Conservation (phyloP, 2,888 invertebrate genomes). For the Octonoba sinensis region DNA sequence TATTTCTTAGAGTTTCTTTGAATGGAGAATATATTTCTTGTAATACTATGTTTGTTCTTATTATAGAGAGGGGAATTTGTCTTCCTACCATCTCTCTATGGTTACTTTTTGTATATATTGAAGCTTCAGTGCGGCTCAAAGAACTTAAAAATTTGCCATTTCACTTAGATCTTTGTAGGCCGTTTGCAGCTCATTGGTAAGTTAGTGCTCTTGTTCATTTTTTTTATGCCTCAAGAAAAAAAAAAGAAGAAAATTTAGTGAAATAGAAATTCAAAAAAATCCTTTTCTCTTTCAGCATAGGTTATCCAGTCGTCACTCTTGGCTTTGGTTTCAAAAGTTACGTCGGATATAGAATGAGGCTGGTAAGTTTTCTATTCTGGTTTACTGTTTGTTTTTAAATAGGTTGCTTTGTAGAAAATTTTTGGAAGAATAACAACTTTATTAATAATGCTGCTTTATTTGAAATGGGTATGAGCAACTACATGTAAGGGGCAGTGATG, state of each 20-base stretch:
- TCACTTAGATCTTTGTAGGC: conserved; percentile 90
- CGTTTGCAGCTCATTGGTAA: conserved; percentile 96
- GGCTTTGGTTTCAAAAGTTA: conserved; percentile 96
- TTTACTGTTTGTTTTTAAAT: neutral
- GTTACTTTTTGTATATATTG: conserved; percentile 93
- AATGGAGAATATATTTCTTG: no score
- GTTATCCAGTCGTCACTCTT: conserved; percentile 94
- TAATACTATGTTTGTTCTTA: conserved; percentile 13
- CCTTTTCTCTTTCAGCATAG: conserved; percentile 77
- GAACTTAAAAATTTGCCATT: conserved; percentile 84
- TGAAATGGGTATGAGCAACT: neutral
- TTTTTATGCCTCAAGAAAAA: no score
- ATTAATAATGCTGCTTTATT: neutral
- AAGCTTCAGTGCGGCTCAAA: conserved; percentile 88
- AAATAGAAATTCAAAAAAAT: neutral
- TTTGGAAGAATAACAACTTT: neutral
- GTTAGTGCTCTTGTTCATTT: conserved; percentile 66
- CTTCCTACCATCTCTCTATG: conserved; percentile 93
- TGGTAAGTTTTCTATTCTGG: conserved; percentile 73
- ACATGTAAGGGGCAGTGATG: neutral
- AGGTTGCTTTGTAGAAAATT: neutral
- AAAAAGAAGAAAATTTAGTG: no score
- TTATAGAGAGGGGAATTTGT: conserved; percentile 88
- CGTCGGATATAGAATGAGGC: conserved; percentile 88
- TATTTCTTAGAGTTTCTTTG: no score